A percentile compares a stretch with the other conserved stretches of the same genome.
These are phyloP conservation scores for Euzophera pinguis DNA, from an alignment of 2,888 invertebrate species.

Conservation along the genomic window DNA sequence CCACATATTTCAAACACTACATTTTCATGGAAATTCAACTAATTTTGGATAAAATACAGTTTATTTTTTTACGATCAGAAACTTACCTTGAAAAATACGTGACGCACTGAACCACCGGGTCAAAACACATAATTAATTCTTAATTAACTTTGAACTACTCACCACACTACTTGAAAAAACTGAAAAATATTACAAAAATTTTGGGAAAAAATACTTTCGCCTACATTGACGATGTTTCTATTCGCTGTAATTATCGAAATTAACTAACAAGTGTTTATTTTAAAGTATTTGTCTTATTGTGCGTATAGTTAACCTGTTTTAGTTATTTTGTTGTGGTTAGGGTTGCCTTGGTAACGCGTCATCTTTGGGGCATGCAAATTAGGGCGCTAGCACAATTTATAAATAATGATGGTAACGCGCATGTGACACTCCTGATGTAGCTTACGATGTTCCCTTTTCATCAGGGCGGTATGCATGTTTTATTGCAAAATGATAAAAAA, in stretches of 20 bases:
- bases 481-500: too few species aligned
- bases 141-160: slow-evolving; percentile 13
- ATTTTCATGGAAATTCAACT: too few species aligned
- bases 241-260: too few species aligned
- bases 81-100: not conserved
- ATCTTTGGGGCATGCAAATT: not conserved
- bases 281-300: not conserved
- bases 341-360: slow-evolving; percentile 45
- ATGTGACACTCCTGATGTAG: too few species aligned
- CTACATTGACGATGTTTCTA: too few species aligned
- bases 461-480: too few species aligned
- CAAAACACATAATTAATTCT: slow-evolving; percentile 9
- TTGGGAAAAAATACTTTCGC: too few species aligned
- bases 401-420: too few species aligned
- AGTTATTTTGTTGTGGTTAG: slow-evolving; percentile 40
- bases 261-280: too few species aligned
- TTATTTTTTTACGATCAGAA: not conserved
- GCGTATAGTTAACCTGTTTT: slow-evolving; percentile 26
- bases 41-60: not conserved
- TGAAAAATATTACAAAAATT: too few species aligned
- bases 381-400: not conserved
- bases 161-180: not conserved
- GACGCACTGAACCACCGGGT: not conserved
- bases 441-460: too few species aligned
- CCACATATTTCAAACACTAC: too few species aligned